phyloP scores from a whole-genome alignment of 2,797 vertebrate species.

The Choloepus didactylus region DNA sequence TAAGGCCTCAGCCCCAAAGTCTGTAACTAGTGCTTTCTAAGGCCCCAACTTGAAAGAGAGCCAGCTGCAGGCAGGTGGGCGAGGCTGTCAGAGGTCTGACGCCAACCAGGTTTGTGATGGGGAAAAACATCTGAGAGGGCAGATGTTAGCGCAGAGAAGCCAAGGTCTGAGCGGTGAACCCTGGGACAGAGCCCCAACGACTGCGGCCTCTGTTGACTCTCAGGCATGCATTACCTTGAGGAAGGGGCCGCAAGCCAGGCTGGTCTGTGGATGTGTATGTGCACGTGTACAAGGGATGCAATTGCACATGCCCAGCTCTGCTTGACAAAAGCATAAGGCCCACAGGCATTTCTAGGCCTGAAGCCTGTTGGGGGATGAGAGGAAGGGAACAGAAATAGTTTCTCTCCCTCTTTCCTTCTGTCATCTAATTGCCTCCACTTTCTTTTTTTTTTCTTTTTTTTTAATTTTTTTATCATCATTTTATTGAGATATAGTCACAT shows the following conservation, averaged over 20 bases:
- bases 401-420: background rate
- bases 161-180: background rate
- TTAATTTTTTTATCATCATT: too few relatives aligned
- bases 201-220: background rate
- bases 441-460: too few relatives aligned
- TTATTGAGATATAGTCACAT: too few relatives aligned
- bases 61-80: background rate
- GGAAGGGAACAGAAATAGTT: background rate
- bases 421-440: background rate
- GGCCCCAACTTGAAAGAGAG: background rate
- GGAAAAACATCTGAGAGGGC: background rate
- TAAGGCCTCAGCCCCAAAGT: background rate
- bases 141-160: background rate
- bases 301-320: background rate
- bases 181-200: background rate
- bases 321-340: background rate
- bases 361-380: background rate
- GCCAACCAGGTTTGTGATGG: background rate
- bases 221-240: too few relatives aligned
- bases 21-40: background rate
- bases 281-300: background rate
- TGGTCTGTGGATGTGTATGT: background rate
- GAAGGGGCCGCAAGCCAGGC: too few relatives aligned
- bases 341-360: background rate
- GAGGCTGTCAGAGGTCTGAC: background rate